Base-by-base conservation (phyloP, 2,113 vertebrate genomes). In the Ursus arctos region DNA sequence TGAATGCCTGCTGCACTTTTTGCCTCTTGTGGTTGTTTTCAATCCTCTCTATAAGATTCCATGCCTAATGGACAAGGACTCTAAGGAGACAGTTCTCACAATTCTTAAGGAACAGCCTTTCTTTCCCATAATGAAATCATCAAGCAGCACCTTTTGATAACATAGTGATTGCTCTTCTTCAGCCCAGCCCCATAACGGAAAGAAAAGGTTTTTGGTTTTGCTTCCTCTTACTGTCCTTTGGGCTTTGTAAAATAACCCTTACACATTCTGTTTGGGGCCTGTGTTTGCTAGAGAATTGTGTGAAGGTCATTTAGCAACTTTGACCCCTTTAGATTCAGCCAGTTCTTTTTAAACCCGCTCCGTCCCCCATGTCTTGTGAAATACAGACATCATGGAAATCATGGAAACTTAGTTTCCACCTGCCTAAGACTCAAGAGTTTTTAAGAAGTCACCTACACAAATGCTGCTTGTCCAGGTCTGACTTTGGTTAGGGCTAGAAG, bases 251-350 rank as follows among this genome's bases (percentile, higher is more conserved):
- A 97, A 82, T 26, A 28, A 1, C 26, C 12, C 22, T 79, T 51
- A 15, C 0, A 3, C 0, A 7, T 86, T 83, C 18, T 47, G 67
- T 31, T 81, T 51, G 36, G n/a, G 6, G 0, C 2, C 18, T 96
- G 14, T 89, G 92, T 55, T 82, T 57, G 79, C n/a, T 87, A n/a
- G 33, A 65, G 6, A 95, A 95, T 85, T 97, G 94, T 93, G n/a
- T 81, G 12, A 76, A 61, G 28, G 1, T 1, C 51, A 33, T 55
- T 96, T 84, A 95, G 15, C 6, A 87, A 55, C 21, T 8, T 57
- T 3, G 0, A 11, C 53, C 6, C 15, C 21, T 94, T 96, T 96
- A n/a, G 89, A 24, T 57, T 90, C 28, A 96, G 53, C 33, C 55
- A 74, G 55, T 76, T 57, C 16, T 61, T 40, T 15, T 6, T 81